These are phyloP conservation scores for Cotesia chilonis DNA, from an alignment of 1,140 invertebrate species.

Conservation along the genomic window DNA sequence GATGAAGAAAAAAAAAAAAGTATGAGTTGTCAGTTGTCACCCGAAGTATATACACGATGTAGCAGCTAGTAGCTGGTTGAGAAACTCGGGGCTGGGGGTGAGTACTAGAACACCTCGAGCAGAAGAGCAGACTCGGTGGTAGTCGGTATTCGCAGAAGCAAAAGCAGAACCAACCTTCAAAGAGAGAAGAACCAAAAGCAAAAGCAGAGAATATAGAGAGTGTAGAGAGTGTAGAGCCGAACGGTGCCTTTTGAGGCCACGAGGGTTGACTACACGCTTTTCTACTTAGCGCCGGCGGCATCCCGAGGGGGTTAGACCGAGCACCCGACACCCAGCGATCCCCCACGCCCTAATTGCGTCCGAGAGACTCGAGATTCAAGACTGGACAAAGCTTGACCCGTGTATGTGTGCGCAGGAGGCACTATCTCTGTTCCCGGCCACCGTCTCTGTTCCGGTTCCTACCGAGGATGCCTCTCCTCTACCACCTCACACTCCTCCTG, in stretches of 20 bases:
- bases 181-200: no score
- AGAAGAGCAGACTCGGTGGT: no score
- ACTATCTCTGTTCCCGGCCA: conserved; percentile 25
- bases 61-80: no score
- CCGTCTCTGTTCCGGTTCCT: conserved; percentile 24
- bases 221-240: not conserved
- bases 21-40: no score
- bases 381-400: conserved; percentile 28
- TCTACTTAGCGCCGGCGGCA: conserved; percentile 63
- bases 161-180: no score
- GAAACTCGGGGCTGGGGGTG: no score
- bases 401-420: conserved; percentile 28
- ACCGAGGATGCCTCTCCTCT: not conserved
- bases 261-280: conserved; percentile 64
- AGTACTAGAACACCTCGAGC: no score
- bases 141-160: no score
- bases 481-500: conserved; percentile 15
- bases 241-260: conserved; percentile 27
- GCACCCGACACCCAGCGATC: conserved; percentile 13
- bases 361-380: conserved; percentile 10
- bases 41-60: no score
- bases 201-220: no score
- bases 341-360: conserved; percentile 30
- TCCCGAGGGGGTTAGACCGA: conserved; percentile 40
- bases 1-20: no score